These are phyloP conservation scores for Nomada lathburiana DNA, from an alignment of 2,888 invertebrate genomes.

Conservation along the genomic window DNA sequence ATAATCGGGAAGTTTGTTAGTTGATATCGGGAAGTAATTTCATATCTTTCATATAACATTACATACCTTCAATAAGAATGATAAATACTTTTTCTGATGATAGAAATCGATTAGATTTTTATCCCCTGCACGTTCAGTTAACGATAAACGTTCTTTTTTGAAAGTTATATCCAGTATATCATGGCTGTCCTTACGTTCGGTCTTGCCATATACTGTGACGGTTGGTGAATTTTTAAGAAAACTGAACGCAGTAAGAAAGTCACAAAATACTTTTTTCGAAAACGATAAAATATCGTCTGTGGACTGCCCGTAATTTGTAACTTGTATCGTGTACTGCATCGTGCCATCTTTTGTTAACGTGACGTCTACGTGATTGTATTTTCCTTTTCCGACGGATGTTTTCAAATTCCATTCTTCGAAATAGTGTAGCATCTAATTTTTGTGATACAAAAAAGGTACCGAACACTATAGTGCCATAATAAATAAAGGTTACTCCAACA, in stretches of 20 bases:
- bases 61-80: conserved; percentile 61
- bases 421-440: conserved; percentile 36
- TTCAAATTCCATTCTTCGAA: conserved; percentile 44
- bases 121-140: not conserved
- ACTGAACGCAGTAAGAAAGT: not conserved
- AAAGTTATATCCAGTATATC: conserved; percentile 26
- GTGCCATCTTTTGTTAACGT: conserved; percentile 17
- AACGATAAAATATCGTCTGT: conserved; percentile 39
- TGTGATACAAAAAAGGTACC: not conserved
- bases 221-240: conserved; percentile 10
- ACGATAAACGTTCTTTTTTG: not conserved
- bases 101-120: conserved; percentile 19
- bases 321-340: conserved; percentile 18
- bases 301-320: conserved; percentile 38
- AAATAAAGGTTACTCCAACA: not conserved
- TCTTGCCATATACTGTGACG: conserved; percentile 35
- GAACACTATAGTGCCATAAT: not conserved
- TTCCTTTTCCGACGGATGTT: conserved; percentile 1
- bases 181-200: conserved; percentile 4
- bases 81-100: conserved; percentile 58
- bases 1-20: no score
- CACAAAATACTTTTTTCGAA: conserved; percentile 33
- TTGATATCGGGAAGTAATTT: not conserved
- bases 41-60: not conserved
- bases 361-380: conserved; percentile 44